Conservation (phyloP, 2,797 vertebrate genomes). For the Gadopsis bispinosus region DNA sequence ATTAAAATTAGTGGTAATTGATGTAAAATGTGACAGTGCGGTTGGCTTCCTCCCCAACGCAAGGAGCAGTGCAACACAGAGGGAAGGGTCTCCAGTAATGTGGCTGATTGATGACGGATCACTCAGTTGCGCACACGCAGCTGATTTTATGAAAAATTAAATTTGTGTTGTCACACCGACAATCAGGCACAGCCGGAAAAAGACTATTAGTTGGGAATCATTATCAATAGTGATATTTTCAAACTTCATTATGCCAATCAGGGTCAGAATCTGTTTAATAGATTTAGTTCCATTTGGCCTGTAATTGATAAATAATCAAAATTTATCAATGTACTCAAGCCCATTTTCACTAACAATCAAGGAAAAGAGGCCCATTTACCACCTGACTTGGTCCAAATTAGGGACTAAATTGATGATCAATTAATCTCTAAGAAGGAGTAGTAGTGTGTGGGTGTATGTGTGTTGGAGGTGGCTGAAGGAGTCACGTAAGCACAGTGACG, state of each 20-base stretch:
- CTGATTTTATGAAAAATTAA: constrained; percentile 99
- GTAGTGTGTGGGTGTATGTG: constrained; percentile 72
- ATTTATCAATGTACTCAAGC: constrained; percentile 99
- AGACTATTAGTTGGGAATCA: constrained; percentile 98
- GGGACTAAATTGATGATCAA: constrained; percentile 99
- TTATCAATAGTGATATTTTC: constrained; percentile 99
- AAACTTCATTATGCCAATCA: constrained; percentile 99
- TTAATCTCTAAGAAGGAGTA: constrained; percentile 98
- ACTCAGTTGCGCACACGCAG: constrained; percentile 88
- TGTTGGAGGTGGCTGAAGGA: constrained; percentile 71
- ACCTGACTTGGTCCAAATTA: constrained; percentile 99
- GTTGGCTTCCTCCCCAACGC: constrained; percentile 94
- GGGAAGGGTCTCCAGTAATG: constrained; percentile 91
- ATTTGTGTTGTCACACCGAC: constrained; percentile 96
- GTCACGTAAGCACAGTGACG: constrained; percentile 90
- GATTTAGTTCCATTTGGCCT: constrained; percentile 98
- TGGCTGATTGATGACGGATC: constrained; percentile 98
- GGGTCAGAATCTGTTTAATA: constrained; percentile 97
- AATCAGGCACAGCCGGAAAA: constrained; percentile 95
- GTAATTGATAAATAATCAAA: constrained; percentile 99
- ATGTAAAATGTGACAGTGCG: constrained; percentile 99
- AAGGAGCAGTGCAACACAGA: constrained; percentile 88
- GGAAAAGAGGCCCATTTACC: constrained; percentile 99
- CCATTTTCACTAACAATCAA: constrained; percentile 99
- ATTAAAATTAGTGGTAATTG: constrained; percentile 98